Evolutionary conservation across 2,113 vertebrate species (phyloP).

Genomic region (Murina feae): DNA sequence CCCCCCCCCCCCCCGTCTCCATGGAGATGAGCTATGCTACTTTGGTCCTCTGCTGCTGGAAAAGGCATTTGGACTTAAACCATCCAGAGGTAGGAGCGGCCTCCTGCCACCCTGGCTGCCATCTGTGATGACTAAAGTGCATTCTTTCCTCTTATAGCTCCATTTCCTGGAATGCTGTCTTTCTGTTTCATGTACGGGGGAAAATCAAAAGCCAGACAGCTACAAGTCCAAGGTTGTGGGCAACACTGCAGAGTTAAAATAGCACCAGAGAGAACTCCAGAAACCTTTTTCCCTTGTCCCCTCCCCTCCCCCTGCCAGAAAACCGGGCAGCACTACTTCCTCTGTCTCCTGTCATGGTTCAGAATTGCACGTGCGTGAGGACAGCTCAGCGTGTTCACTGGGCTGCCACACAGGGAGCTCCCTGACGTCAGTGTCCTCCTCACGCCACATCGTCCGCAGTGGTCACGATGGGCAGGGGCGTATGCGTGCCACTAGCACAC

Average conservation of each 20-base stretch:
- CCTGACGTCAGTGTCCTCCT: conserved; percentile 33
- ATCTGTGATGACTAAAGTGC: neutral
- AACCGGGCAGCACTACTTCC: neutral
- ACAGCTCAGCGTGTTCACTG: neutral
- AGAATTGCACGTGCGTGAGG: neutral
- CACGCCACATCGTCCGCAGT: neutral
- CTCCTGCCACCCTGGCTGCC: neutral
- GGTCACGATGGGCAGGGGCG: conserved; percentile 39
- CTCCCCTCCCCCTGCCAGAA: too few relatives aligned
- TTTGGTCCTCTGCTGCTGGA: neutral
- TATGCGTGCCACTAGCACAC: conserved; percentile 23
- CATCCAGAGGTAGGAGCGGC: accelerated
- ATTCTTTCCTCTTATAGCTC: neutral
- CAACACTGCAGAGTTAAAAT: neutral
- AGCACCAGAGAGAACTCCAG: neutral
- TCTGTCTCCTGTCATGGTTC: neutral
- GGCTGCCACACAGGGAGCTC: neutral
- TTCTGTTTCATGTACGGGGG: neutral
- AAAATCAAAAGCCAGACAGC: neutral
- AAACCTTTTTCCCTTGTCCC: neutral
- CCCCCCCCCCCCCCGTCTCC: neutral
- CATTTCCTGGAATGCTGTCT: neutral
- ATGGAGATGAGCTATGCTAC: neutral
- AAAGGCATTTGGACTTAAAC: neutral
- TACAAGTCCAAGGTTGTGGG: neutral